These are phyloP conservation scores for Enhydra lutris DNA, from an alignment of 2,113 vertebrate species.

Conservation along the genomic window DNA sequence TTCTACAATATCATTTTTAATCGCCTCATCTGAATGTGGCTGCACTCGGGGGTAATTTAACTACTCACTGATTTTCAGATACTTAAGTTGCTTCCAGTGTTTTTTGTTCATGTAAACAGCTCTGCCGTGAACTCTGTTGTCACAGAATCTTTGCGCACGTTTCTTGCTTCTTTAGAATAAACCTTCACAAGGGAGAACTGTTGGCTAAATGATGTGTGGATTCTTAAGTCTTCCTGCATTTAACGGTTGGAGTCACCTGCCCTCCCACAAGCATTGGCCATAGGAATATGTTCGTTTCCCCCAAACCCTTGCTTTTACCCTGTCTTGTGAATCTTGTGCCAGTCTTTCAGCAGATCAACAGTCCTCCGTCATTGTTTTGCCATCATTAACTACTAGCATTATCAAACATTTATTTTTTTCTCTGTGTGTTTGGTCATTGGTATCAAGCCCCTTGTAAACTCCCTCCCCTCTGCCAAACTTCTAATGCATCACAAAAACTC, in stretches of 20 bases:
- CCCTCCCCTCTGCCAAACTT: background rate
- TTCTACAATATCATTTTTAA: background rate
- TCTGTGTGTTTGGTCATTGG: background rate
- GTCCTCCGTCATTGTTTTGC: background rate
- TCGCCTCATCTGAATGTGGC: background rate
- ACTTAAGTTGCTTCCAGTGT: background rate
- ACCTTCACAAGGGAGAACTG: background rate
- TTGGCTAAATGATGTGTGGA: background rate
- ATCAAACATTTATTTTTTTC: background rate
- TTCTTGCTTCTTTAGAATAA: background rate
- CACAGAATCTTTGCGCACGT: background rate
- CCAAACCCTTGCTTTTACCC: background rate
- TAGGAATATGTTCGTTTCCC: background rate
- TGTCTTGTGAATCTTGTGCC: background rate
- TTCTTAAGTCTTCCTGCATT: background rate
- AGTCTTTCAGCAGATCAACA: background rate
- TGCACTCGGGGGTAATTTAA: background rate
- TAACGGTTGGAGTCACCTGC: accelerated
- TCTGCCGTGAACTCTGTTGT: background rate
- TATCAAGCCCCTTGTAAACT: background rate
- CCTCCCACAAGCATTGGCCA: background rate
- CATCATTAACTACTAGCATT: background rate
- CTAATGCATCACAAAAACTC: background rate
- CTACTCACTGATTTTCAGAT: background rate
- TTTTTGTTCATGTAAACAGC: background rate